These are phyloP conservation scores for Chelonoidis abingdonii DNA, from an alignment of 2,113 vertebrate species.

Conservation along the genomic window DNA sequence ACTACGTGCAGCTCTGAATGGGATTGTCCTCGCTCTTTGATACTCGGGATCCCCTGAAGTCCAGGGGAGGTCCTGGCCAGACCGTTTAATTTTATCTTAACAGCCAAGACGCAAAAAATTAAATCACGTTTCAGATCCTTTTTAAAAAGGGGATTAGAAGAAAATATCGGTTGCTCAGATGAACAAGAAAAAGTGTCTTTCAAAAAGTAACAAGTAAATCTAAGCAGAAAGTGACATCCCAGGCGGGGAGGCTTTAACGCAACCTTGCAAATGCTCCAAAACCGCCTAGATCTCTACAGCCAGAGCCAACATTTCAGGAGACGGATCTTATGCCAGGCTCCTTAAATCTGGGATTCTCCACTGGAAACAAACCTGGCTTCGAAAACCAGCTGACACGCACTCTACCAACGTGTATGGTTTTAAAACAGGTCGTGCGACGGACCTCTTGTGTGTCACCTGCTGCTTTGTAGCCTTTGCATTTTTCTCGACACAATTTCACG, in stretches of 20 bases:
- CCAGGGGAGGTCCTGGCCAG: background rate
- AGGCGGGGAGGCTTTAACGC: background rate
- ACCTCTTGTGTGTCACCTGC: background rate
- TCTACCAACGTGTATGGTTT: background rate
- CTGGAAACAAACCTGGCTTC: background rate
- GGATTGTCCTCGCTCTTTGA: background rate
- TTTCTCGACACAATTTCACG: background rate
- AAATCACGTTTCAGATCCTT: background rate
- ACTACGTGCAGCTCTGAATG: background rate
- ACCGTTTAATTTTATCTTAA: background rate
- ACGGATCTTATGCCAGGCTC: background rate
- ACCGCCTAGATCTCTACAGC: background rate
- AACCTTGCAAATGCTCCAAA: background rate
- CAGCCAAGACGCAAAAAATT: background rate
- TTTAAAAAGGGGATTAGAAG: background rate
- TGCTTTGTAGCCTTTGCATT: background rate
- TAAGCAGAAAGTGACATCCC: background rate
- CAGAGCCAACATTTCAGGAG: background rate
- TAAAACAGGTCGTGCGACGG: background rate
- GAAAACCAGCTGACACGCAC: background rate
- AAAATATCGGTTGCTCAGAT: background rate
- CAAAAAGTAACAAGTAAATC: background rate
- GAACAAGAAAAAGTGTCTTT: background rate
- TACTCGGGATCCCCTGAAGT: background rate
- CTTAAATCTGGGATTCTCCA: background rate